A percentile compares a stretch with the other conserved stretches of the same genome.
These are phyloP conservation scores for Microhierax caerulescens DNA, from an alignment of 2,797 vertebrate genomes.

Conservation along the genomic window DNA sequence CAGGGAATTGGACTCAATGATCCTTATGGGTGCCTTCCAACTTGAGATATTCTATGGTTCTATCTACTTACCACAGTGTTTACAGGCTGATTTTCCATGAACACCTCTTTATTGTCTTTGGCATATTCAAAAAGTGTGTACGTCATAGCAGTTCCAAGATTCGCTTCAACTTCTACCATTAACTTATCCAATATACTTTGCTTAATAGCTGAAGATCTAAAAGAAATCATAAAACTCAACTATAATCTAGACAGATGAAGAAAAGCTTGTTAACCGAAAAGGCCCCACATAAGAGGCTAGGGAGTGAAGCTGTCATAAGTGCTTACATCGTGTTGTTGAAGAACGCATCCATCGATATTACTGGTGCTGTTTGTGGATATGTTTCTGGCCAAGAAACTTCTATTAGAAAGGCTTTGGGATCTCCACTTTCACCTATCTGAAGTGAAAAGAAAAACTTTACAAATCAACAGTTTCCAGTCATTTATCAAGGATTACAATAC, in stretches of 20 bases:
- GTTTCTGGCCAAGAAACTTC: slow-evolving; percentile 91
- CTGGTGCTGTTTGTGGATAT: slow-evolving; percentile 90
- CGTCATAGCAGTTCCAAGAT: slow-evolving; percentile 94
- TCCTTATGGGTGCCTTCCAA: too few species aligned
- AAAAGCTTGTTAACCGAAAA: background rate
- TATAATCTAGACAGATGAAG: background rate
- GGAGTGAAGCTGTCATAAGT: background rate
- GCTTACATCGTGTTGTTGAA: slow-evolving; percentile 96
- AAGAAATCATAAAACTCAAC: background rate
- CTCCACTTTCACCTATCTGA: slow-evolving; percentile 91
- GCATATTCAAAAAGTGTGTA: slow-evolving; percentile 96
- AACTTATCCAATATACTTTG: slow-evolving; percentile 85
- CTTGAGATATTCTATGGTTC: too few species aligned
- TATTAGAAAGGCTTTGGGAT: slow-evolving; percentile 91
- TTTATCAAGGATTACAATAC: background rate
- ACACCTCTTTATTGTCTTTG: slow-evolving; percentile 91
- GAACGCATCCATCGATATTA: slow-evolving; percentile 91
- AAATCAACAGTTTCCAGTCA: background rate
- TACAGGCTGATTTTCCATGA: slow-evolving; percentile 91
- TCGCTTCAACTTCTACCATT: slow-evolving; percentile 88
- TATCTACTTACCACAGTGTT: slow-evolving; percentile 79
- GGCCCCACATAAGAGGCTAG: background rate
- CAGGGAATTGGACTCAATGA: too few species aligned
- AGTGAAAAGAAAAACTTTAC: background rate
- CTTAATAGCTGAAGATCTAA: slow-evolving; percentile 82